Conservation (phyloP, 2,888 invertebrate genomes). For the Cristatella mucedo region DNA sequence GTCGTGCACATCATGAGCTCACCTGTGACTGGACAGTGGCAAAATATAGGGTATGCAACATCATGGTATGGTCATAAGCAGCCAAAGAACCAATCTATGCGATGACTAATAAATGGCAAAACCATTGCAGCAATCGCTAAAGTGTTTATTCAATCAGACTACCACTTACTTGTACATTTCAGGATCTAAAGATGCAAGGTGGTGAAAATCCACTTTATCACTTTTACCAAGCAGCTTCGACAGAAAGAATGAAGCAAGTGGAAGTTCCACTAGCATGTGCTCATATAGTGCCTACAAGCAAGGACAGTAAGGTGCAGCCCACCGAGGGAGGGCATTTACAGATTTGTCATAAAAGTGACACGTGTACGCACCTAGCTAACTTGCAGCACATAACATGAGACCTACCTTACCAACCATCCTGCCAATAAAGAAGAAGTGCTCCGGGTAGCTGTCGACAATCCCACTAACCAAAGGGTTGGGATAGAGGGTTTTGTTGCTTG, state of each 20-base stretch:
- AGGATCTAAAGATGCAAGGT: constrained; percentile 79
- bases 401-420: constrained; percentile 72
- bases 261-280: constrained; percentile 78
- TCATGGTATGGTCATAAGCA: too few species aligned
- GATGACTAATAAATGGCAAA: too few species aligned
- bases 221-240: constrained; percentile 58
- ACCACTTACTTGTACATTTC: constrained; percentile 53
- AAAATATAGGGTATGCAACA: too few species aligned
- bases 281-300: constrained; percentile 67
- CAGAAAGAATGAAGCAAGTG: constrained; percentile 86
- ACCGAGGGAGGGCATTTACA: too few species aligned
- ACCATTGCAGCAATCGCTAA: too few species aligned
- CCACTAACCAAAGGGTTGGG: constrained; percentile 77
- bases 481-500: constrained; percentile 78
- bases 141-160: constrained; percentile 5
- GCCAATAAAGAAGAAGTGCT: constrained; percentile 87
- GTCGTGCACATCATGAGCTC: too few species aligned
- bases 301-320: background rate
- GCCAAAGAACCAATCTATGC: too few species aligned
- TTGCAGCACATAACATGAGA: too few species aligned
- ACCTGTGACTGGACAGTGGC: too few species aligned
- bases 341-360: too few species aligned
- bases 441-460: constrained; percentile 64
- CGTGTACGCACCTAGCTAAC: too few species aligned
- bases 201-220: constrained; percentile 67